Evolutionary conservation across 2,888 invertebrate genomes (phyloP).

Genomic region (Pachycephus smyrnensis): DNA sequence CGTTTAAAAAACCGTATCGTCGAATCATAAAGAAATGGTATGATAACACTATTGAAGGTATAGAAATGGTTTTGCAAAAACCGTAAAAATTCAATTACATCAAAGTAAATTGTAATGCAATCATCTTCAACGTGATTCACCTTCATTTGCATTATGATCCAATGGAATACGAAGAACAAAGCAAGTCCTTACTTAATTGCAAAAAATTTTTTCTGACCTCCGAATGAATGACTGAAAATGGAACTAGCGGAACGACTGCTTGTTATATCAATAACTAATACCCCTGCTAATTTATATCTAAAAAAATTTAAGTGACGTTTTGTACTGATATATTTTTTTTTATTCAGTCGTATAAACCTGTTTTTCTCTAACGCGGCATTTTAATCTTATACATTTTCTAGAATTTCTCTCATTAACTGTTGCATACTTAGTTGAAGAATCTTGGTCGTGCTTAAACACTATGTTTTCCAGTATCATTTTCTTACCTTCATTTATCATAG

Average conservation of each 20-base stretch:
- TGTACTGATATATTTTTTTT: too few relatives aligned
- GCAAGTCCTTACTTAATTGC: background rate
- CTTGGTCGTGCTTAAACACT: background rate
- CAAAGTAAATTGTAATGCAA: too few relatives aligned
- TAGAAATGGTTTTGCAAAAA: background rate
- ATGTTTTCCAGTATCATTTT: too few relatives aligned
- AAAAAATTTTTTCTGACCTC: too few relatives aligned
- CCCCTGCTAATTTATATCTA: too few relatives aligned
- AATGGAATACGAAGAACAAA: background rate
- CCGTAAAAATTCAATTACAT: background rate
- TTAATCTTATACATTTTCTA: background rate
- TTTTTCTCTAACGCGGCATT: background rate
- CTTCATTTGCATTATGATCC: background rate
- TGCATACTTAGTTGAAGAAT: background rate
- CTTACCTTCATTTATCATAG: too few relatives aligned
- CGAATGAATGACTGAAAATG: too few relatives aligned
- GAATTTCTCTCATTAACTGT: background rate
- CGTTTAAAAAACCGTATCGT: too few relatives aligned
- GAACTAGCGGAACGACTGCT: too few relatives aligned
- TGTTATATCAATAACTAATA: too few relatives aligned
- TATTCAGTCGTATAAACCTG: background rate
- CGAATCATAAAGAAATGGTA: too few relatives aligned
- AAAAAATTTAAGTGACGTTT: too few relatives aligned
- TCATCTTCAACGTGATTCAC: background rate
- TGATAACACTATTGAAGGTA: background rate